Evolutionary conservation across 2,797 vertebrate species (phyloP).

Genomic region (Chaunax sp.): DNA sequence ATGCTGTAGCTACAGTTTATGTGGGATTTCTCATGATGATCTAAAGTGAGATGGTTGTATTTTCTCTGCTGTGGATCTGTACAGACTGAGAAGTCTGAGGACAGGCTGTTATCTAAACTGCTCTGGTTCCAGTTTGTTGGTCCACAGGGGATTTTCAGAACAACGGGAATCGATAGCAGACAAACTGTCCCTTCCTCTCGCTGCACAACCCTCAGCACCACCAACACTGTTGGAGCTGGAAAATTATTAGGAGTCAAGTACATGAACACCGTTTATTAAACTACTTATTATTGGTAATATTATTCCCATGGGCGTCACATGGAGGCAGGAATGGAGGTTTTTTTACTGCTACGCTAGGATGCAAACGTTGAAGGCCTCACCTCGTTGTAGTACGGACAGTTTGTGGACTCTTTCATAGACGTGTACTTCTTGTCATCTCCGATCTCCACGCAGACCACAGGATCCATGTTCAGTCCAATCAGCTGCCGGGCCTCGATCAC

Average conservation of each 20-base stretch:
- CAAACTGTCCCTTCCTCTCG: constrained; percentile 42
- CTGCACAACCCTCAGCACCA: constrained; percentile 10
- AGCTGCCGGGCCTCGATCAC: constrained; percentile 95
- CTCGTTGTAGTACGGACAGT: constrained; percentile 98
- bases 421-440: constrained; percentile 98
- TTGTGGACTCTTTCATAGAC: constrained; percentile 98
- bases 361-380: too few species aligned
- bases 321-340: too few species aligned
- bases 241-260: too few species aligned
- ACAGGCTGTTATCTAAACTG: constrained; percentile 8
- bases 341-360: too few species aligned
- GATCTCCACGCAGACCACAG: constrained; percentile 96
- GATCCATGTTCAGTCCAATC: constrained; percentile 98
- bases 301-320: too few species aligned
- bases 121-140: constrained; percentile 15
- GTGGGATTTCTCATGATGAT: too few species aligned
- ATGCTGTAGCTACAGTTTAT: too few species aligned
- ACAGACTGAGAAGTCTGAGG: not conserved
- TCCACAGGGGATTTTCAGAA: constrained; percentile 39
- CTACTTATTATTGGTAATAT: too few species aligned
- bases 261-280: too few species aligned
- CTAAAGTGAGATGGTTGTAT: too few species aligned
- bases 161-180: constrained; percentile 62
- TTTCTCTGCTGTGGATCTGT: too few species aligned
- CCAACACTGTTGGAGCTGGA: too few species aligned